Conservation (phyloP, 2,888 invertebrate genomes). For the Graphium colonna region DNA sequence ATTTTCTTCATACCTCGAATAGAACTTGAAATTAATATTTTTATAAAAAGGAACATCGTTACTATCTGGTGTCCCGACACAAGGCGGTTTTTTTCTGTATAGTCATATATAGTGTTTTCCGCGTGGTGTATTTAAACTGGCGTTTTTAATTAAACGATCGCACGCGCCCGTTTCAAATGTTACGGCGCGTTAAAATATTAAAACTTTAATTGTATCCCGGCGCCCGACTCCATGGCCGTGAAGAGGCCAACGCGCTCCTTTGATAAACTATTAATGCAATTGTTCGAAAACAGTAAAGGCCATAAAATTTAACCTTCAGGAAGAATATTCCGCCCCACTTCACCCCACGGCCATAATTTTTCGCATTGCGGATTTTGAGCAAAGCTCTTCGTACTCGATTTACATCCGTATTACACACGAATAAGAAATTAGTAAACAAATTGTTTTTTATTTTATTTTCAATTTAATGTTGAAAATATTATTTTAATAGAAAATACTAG, state of each 20-base stretch:
- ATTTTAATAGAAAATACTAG: too few species aligned
- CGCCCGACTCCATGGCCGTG: constrained; percentile 56
- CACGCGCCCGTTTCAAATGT: constrained; percentile 45
- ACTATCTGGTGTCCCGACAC: too few species aligned
- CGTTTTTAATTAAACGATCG: constrained; percentile 46
- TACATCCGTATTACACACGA: constrained; percentile 29
- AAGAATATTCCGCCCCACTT: constrained; percentile 66
- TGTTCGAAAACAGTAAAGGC: constrained; percentile 71
- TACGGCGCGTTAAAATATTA: constrained; percentile 66
- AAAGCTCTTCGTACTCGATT: constrained; percentile 36
- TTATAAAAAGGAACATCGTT: too few species aligned
- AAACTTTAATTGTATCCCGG: constrained; percentile 69
- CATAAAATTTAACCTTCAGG: constrained; percentile 75
- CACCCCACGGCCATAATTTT: constrained; percentile 69
- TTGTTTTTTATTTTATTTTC: not conserved
- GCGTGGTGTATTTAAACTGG: constrained; percentile 27
- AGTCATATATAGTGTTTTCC: constrained; percentile 1
- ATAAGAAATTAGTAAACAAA: not conserved
- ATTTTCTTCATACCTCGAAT: too few species aligned
- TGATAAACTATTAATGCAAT: constrained; percentile 79
- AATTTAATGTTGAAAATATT: too few species aligned
- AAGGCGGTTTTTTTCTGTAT: too few species aligned
- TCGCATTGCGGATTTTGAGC: constrained; percentile 72
- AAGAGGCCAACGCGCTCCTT: constrained; percentile 63
- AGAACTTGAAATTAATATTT: too few species aligned